Conservation (phyloP, 2,888 invertebrate genomes). For the Orthosia gracilis region DNA sequence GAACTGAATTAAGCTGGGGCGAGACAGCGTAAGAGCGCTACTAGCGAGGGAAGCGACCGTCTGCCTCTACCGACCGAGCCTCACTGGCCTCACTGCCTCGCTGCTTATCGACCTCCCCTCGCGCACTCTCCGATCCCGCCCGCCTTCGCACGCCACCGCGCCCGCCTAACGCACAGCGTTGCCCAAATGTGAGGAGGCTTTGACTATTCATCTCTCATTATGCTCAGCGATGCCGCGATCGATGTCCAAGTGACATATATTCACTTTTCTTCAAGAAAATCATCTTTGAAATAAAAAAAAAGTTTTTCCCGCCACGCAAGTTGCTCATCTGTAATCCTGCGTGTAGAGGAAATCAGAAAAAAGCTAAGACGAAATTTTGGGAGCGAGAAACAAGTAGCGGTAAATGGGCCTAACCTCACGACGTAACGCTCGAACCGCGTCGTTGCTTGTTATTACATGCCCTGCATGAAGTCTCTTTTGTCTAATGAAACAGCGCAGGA, state of each 20-base stretch:
- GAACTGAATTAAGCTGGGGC: slow-evolving; percentile 53
- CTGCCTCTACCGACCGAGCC: slow-evolving; percentile 73
- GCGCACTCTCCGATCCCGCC: slow-evolving; percentile 70
- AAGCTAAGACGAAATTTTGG: slow-evolving; percentile 19
- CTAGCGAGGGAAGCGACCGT: slow-evolving; percentile 68
- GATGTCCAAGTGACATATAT: slow-evolving; percentile 75
- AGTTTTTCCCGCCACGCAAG: background rate
- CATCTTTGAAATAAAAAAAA: background rate
- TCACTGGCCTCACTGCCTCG: slow-evolving; percentile 85
- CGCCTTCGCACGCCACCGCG: slow-evolving; percentile 78
- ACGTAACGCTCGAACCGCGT: slow-evolving; percentile 24
- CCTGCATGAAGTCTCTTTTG: slow-evolving; percentile 26
- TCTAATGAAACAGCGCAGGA: slow-evolving; percentile 27
- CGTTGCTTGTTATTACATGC: slow-evolving; percentile 29
- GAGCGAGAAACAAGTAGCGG: slow-evolving; percentile 36
- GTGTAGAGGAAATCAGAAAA: slow-evolving; percentile 20
- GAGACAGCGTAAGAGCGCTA: slow-evolving; percentile 49
- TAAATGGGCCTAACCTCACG: slow-evolving; percentile 49
- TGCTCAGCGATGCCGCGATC: slow-evolving; percentile 76
- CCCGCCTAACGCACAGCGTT: slow-evolving; percentile 83
- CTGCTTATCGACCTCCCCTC: slow-evolving; percentile 88
- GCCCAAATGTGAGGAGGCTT: slow-evolving; percentile 85
- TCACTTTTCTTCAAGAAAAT: slow-evolving; percentile 32
- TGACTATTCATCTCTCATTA: slow-evolving; percentile 87
- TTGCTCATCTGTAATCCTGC: background rate